Conservation (phyloP, 2,888 invertebrate genomes). For the Aporophyla lueneburgensis region DNA sequence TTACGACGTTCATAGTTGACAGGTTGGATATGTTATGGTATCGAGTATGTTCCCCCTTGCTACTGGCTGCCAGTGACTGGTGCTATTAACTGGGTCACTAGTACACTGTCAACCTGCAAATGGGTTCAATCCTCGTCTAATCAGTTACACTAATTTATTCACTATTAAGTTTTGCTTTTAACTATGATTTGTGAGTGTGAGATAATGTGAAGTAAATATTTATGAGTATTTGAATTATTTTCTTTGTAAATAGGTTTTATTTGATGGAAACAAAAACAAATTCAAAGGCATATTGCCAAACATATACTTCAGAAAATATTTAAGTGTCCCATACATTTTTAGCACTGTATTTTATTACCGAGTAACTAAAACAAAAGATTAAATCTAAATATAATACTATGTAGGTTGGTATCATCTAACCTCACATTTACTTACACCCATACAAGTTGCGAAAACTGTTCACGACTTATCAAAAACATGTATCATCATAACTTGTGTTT, state of each 20-base stretch:
- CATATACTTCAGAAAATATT: neutral
- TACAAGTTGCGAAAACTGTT: no score
- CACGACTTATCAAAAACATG: no score
- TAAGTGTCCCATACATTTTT: neutral
- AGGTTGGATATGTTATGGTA: conserved; percentile 25
- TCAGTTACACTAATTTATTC: conserved; percentile 56
- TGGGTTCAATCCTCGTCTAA: conserved; percentile 51
- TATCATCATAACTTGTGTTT: no score
- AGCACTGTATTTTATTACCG: no score
- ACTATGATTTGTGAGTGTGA: conserved; percentile 25
- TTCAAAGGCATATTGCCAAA: no score
- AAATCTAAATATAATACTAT: no score
- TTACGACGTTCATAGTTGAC: neutral
- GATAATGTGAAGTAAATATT: conserved; percentile 3
- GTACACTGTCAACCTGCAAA: conserved; percentile 54
- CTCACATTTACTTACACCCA: no score
- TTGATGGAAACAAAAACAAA: neutral
- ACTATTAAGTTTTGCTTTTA: conserved; percentile 48
- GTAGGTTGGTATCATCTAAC: no score
- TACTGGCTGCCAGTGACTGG: conserved; percentile 47
- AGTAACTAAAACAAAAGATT: neutral
- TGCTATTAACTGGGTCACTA: conserved; percentile 56
- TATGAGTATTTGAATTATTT: neutral
- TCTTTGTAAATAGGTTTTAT: neutral
- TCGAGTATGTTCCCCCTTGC: conserved; percentile 35